Conservation (phyloP, 2,797 vertebrate species). For the Molossus alvarezi region DNA sequence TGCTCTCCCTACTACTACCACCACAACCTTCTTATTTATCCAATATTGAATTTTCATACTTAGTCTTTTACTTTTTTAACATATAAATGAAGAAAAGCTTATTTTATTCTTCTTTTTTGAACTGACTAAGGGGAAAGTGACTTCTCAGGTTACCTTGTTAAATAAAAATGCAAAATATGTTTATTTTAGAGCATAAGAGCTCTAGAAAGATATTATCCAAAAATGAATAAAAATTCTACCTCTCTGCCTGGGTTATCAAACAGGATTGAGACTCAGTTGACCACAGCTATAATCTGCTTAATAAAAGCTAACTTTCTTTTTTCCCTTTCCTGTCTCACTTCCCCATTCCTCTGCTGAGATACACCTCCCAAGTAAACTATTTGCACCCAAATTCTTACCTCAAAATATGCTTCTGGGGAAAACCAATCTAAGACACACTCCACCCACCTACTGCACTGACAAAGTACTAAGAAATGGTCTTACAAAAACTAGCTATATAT, state of each 20-base stretch:
- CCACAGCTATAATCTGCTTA: not conserved
- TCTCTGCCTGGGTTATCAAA: not conserved
- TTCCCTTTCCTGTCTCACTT: not conserved
- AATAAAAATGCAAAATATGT: constrained; percentile 40
- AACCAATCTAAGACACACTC: not conserved
- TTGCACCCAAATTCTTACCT: not conserved
- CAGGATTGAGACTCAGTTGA: not conserved
- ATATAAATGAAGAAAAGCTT: constrained; percentile 4
- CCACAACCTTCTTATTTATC: not conserved
- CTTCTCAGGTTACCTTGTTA: not conserved
- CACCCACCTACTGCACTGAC: not conserved
- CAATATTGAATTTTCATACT: constrained; percentile 3
- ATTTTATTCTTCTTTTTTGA: constrained; percentile 29
- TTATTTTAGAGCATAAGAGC: not conserved
- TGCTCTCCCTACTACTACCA: not conserved
- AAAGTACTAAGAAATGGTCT: not conserved
- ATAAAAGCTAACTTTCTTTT: not conserved
- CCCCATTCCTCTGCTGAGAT: not conserved
- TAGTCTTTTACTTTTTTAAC: not conserved
- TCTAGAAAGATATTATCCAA: not conserved
- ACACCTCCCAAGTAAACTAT: not conserved
- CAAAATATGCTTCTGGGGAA: not conserved
- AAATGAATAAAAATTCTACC: constrained; percentile 7
- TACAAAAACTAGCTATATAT: not conserved
- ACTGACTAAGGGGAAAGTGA: not conserved